These are phyloP conservation scores for Ashinkailepas kermadecensis DNA, from an alignment of 2,888 invertebrate genomes.

Conservation along the genomic window DNA sequence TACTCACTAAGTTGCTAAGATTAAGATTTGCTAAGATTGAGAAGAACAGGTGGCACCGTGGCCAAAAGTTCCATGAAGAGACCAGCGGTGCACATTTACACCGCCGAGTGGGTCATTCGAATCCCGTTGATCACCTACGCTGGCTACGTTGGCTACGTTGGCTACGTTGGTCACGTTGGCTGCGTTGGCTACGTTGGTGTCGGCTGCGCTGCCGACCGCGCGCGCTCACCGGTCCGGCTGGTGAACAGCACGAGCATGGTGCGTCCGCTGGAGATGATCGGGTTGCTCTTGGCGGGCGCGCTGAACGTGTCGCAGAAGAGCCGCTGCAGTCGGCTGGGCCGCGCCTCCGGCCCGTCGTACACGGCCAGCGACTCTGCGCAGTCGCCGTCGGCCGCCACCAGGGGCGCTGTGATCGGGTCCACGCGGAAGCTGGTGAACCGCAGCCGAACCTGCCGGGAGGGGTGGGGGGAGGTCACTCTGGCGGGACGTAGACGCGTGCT, in stretches of 20 bases:
- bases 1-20: too few relatives aligned
- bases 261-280: conserved; percentile 80
- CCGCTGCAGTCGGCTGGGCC: conserved; percentile 82
- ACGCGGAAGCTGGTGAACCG: conserved; percentile 88
- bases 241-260: conserved; percentile 81
- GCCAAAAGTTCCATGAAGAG: too few relatives aligned
- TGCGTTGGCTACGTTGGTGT: too few relatives aligned
- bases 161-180: too few relatives aligned
- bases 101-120: too few relatives aligned
- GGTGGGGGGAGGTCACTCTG: background rate
- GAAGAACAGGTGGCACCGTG: too few relatives aligned
- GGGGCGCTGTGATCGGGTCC: conserved; percentile 76
- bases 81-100: too few relatives aligned
- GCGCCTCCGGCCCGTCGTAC: conserved; percentile 79
- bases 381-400: conserved; percentile 74
- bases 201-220: too few relatives aligned
- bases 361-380: conserved; percentile 83
- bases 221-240: conserved; percentile 65
- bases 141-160: too few relatives aligned
- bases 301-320: conserved; percentile 92
- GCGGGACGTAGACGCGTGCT: too few relatives aligned
- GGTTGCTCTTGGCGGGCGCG: conserved; percentile 84
- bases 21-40: too few relatives aligned
- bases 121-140: too few relatives aligned
- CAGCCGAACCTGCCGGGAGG: conserved; percentile 47